A percentile compares a stretch with the other conserved stretches of the same genome.
phyloP scores from a whole-genome alignment of 2,113 vertebrate genomes.

The Centropus bengalensis region DNA sequence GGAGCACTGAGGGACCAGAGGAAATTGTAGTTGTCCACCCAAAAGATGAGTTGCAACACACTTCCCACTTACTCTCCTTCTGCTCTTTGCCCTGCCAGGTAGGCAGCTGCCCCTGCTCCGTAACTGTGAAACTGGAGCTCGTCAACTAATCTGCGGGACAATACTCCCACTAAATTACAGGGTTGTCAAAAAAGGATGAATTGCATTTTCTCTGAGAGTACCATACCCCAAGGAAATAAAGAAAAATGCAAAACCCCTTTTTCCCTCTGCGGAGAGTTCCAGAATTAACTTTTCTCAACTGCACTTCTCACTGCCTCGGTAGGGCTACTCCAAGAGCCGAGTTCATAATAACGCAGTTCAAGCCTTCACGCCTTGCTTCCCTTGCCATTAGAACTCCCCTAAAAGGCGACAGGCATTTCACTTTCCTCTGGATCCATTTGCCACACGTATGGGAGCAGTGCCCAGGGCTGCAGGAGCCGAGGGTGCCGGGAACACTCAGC shows the following conservation, averaged over 20 bases:
- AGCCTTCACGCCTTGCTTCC: background rate
- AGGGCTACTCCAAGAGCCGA: background rate
- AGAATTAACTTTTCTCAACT: background rate
- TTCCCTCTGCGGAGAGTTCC: background rate
- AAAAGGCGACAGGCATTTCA: background rate
- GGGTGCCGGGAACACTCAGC: background rate
- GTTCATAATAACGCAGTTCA: background rate
- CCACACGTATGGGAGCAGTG: background rate
- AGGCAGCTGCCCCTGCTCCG: background rate
- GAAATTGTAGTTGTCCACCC: background rate
- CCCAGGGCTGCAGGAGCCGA: conserved; percentile 1
- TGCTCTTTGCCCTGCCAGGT: background rate
- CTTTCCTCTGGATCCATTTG: background rate
- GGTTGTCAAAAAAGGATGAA: background rate
- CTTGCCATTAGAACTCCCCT: conserved; percentile 1
- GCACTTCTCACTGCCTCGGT: background rate
- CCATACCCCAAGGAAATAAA: background rate
- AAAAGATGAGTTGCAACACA: background rate
- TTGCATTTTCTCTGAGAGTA: background rate
- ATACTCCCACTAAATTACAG: background rate
- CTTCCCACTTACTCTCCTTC: background rate
- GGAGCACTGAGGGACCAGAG: background rate
- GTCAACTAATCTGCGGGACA: background rate
- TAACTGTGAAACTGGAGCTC: background rate
- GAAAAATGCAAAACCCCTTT: background rate